Conservation (phyloP, 1,140 invertebrate genomes). For the Drosophila orena region DNA sequence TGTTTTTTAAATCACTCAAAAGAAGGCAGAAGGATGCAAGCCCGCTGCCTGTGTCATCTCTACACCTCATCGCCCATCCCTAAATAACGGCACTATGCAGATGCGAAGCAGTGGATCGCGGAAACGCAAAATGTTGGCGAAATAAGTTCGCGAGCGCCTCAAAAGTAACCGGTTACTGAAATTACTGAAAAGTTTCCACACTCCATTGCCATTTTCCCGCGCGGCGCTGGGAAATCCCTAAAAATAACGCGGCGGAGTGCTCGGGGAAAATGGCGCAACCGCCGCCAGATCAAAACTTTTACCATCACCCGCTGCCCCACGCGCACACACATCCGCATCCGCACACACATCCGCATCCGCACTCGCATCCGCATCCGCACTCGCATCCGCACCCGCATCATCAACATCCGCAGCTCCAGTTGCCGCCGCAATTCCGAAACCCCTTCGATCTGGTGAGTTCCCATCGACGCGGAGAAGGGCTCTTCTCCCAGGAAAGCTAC, state of each 20-base stretch:
- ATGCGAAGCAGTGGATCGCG: slow-evolving; percentile 43
- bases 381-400: slow-evolving; percentile 53
- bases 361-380: slow-evolving; percentile 53
- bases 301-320: slow-evolving; percentile 70
- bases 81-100: slow-evolving; percentile 54
- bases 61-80: slow-evolving; percentile 2
- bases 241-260: slow-evolving; percentile 21
- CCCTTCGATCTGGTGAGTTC: slow-evolving; percentile 77
- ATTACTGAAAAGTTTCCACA: slow-evolving; percentile 1
- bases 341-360: slow-evolving; percentile 55
- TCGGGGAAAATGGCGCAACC: slow-evolving; percentile 79
- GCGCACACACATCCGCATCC: slow-evolving; percentile 62
- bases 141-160: slow-evolving; percentile 57
- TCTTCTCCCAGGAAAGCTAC: neutral
- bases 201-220: slow-evolving; percentile 3
- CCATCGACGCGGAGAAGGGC: neutral
- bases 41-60: neutral
- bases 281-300: slow-evolving; percentile 81
- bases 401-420: slow-evolving; percentile 73
- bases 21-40: too few relatives aligned
- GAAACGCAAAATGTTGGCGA: slow-evolving; percentile 68
- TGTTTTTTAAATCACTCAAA: too few relatives aligned
- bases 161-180: slow-evolving; percentile 71
- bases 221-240: slow-evolving; percentile 17
- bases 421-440: slow-evolving; percentile 79